phyloP scores from a whole-genome alignment of 2,888 invertebrate species.

The Thalpophila matura region DNA sequence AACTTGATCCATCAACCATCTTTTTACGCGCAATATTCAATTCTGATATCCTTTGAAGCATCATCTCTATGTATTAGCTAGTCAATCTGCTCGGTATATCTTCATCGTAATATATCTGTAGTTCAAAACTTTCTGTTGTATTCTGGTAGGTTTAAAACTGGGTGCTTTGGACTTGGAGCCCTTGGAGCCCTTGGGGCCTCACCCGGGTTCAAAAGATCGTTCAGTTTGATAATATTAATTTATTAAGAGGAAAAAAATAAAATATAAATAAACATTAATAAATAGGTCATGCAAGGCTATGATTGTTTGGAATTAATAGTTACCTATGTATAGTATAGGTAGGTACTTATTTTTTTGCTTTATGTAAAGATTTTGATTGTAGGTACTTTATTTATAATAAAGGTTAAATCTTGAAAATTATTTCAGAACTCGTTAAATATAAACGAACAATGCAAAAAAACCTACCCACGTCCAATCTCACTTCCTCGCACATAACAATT shows the following conservation, averaged over 20 bases:
- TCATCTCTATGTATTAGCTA: constrained; percentile 79
- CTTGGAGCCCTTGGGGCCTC: too few relatives aligned
- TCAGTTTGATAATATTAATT: too few relatives aligned
- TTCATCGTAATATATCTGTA: constrained; percentile 15
- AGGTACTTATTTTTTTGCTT: too few relatives aligned
- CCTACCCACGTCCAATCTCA: constrained; percentile 46
- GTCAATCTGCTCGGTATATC: constrained; percentile 75
- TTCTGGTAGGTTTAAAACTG: neutral
- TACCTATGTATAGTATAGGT: too few relatives aligned
- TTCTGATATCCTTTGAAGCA: constrained; percentile 81
- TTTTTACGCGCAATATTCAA: constrained; percentile 78
- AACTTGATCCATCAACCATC: constrained; percentile 52
- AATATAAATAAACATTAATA: too few relatives aligned
- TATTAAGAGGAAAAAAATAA: too few relatives aligned
- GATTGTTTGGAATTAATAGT: too few relatives aligned
- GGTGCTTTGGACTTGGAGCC: neutral
- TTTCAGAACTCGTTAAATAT: constrained; percentile 3
- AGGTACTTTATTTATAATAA: too few relatives aligned
- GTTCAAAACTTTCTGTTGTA: neutral
- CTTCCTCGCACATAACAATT: constrained; percentile 64
- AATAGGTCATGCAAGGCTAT: too few relatives aligned
- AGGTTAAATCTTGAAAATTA: neutral
- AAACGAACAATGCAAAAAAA: constrained; percentile 34
- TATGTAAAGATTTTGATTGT: too few relatives aligned
- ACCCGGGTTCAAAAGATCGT: too few relatives aligned